Percentiles rank a stretch among this genome's conserved stretches.
Evolutionary conservation across 2,113 vertebrate genomes (phyloP).

Genomic region (Pitta sordida): DNA sequence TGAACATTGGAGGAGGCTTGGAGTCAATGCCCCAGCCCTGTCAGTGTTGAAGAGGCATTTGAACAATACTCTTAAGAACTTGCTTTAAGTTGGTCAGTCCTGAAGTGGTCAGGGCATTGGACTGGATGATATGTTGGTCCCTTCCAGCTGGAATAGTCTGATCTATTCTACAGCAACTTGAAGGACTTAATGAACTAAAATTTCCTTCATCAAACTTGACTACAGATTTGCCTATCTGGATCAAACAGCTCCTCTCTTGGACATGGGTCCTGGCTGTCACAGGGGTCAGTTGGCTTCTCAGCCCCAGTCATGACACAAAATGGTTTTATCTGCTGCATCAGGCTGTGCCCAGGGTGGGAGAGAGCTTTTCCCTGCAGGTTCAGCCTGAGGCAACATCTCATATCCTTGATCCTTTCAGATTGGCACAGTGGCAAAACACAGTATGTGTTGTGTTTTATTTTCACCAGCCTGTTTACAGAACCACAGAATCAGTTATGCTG

Average conservation of each 20-base stretch:
- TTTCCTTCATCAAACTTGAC: neutral
- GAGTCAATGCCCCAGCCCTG: neutral
- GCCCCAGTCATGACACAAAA: fast-evolving
- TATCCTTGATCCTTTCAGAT: neutral
- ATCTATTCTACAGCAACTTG: neutral
- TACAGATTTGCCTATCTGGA: neutral
- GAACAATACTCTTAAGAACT: neutral
- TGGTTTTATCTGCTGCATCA: neutral
- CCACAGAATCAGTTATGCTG: no score
- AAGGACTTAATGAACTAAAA: neutral
- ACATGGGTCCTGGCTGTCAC: fast-evolving
- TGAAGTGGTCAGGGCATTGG: neutral
- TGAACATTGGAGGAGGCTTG: neutral
- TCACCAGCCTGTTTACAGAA: neutral
- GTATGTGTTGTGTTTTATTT: fast-evolving
- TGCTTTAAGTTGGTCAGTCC: neutral
- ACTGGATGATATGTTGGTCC: neutral
- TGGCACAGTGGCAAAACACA: fast-evolving
- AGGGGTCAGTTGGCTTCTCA: neutral
- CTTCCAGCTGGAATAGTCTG: neutral
- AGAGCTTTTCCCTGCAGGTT: fast-evolving
- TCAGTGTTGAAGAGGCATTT: neutral
- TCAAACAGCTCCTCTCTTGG: neutral
- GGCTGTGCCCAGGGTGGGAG: neutral
- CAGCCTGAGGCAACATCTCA: fast-evolving